These are phyloP conservation scores for Hypanus sabinus DNA, from an alignment of 2,113 vertebrate genomes.

Conservation along the genomic window DNA sequence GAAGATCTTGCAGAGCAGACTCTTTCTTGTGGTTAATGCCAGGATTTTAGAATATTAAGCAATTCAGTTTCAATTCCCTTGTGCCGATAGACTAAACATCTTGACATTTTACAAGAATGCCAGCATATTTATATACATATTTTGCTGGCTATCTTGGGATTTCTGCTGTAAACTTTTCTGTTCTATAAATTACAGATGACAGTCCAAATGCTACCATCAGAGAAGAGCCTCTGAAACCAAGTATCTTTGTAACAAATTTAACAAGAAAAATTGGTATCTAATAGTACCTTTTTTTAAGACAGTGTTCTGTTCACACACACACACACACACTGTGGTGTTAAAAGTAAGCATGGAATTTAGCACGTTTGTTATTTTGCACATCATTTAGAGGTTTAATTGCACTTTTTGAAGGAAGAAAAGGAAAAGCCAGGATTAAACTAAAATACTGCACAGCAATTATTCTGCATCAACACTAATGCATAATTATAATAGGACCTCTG, in stretches of 20 bases:
- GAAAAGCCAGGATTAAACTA: not conserved
- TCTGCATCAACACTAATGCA: not conserved
- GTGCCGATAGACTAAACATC: not conserved
- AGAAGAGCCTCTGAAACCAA: not conserved
- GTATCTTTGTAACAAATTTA: not conserved
- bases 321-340: not conserved
- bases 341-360: conserved; percentile 21
- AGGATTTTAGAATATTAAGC: not conserved
- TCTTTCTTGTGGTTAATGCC: not conserved
- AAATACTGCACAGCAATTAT: not conserved
- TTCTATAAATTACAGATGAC: conserved; percentile 35
- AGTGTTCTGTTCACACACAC: not conserved
- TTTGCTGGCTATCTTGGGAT: not conserved
- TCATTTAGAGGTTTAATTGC: not conserved
- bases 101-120: not conserved
- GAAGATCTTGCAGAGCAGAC: not conserved
- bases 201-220: not conserved
- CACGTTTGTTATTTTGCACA: not conserved
- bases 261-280: conserved; percentile 19
- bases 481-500: not conserved
- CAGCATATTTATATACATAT: conserved; percentile 15
- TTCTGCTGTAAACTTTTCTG: conserved; percentile 3
- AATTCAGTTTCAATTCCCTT: not conserved
- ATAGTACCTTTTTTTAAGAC: not conserved
- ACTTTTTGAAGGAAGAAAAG: not conserved